Evolutionary conservation across 2,113 vertebrate species (phyloP), one percentile per base, ranked within the genome.

Genomic region (Rissa tridactyla): DNA sequence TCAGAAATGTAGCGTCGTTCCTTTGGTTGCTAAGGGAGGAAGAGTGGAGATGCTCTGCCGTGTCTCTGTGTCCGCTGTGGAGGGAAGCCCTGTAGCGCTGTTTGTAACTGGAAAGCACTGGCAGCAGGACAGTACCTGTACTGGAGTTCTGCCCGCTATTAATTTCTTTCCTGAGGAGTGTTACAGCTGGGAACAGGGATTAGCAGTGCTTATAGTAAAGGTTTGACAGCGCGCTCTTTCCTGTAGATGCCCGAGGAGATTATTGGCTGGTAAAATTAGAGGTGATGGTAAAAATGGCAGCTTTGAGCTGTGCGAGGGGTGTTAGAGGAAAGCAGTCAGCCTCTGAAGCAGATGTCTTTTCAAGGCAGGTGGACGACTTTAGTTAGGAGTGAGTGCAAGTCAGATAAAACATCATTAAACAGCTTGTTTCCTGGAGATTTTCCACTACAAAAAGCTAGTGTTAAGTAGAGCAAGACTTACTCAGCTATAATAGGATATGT

Each of bases 341-440:
- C 93, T 94, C 82, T 60, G 93, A 93, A 92, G 76, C 92, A 94
- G 88, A 88, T 89, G 88, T 76, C 68, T 96, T 70, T 96, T 88
- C 66, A 69, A 88, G 70, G 88, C 95, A 96, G 96, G 94, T 97
- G 96, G 88, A 97, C 4, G 19, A 17, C 78, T 96, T 96, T 52
- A 66, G 71, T 89, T 94, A 95, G 84, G 84, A 93, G 40, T 73
- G 75, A 91, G 87, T 52, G 27, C 90, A 95, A 82, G 83, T 90
- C 91, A 86, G 92, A 96, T 96, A 94, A 96, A 94, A 91, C 79
- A 94, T 91, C 3, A 11, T 95, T 91, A 92, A 95, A 94, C 62
- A 82, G 47, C 92, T 91, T 95, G 94, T 96, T 96, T 92, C 96
- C 73, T 97, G 94, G 97, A 96, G 93, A 96, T 93, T 93, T 96